Evolutionary conservation across 2,888 invertebrate species (phyloP), one percentile per base, ranked within the genome.

Genomic region (Agriopis marginaria): DNA sequence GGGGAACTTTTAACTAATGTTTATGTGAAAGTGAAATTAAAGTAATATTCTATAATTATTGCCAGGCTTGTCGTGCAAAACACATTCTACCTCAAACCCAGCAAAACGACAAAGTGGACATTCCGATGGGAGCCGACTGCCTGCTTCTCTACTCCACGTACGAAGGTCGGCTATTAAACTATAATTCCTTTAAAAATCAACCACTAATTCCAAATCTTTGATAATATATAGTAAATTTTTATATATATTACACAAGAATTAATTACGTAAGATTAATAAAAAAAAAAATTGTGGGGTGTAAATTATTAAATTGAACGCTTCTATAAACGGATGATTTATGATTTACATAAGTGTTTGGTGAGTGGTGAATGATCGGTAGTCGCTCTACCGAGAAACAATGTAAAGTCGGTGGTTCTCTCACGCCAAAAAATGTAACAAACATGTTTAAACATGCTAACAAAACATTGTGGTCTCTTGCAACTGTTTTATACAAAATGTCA

Each of bases 31-130:
- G 10, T 11, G 11, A 11, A 51, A 23, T 32, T 12, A 51, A 5
- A 17, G 1, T 10, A 2, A 17, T 23, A 23, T 1, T 14, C 23
- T 5, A 23, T 17, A 42, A 12, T 40, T 51, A 12, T 40, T 51
- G 40, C 76, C 76, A 23, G 83, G 67, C 67, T 12, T 67, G 67
- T 32, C 49, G 67, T 50, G 62, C 44, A 17, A 3, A 42, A 0
- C 67, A 67, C 17, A 62, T 56, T 14, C 14, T 11, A 14, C 40
- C 17, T 12, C 44, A 7, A 2, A 9, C 47, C 6, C 39, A n/a
- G 17, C 8, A 14, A 14, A n/a, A 65, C n/a, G 47, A 51, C 3
- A 8, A 45, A 9, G 8, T 44, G 2, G 6, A 44, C 42, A 17
- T 58, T 4, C 58, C 61, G 3, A 49, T 17, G 7, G 45, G 23